phyloP scores from a whole-genome alignment of 2,797 vertebrate genomes.

The Sus cebifrons region DNA sequence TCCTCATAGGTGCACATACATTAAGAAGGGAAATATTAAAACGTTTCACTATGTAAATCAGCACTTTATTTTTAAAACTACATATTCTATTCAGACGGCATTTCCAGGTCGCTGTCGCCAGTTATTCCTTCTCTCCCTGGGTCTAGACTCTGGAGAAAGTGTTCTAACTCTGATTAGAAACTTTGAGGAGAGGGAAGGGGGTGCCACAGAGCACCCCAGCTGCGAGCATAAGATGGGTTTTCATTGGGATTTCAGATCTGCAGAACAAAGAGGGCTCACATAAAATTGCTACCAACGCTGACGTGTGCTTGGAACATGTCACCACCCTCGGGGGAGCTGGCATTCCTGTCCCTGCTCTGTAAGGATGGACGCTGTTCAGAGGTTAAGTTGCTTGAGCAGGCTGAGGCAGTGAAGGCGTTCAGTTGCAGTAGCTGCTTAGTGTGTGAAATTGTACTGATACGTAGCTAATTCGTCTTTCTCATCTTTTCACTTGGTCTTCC shows the following conservation, averaged over 20 bases:
- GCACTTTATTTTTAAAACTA: background rate
- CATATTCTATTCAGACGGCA: background rate
- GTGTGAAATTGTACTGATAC: background rate
- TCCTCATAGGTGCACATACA: background rate
- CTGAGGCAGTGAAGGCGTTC: background rate
- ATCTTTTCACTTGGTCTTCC: background rate
- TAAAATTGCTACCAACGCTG: fast-evolving
- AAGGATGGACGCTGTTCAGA: background rate
- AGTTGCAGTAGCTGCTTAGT: background rate
- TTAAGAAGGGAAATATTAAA: background rate
- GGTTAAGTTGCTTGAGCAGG: background rate
- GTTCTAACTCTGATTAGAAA: background rate
- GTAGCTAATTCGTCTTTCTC: background rate
- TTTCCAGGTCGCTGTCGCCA: background rate
- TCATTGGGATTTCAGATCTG: background rate
- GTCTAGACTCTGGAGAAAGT: background rate
- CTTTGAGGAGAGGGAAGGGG: background rate
- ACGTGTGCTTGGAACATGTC: fast-evolving
- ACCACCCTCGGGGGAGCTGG: background rate
- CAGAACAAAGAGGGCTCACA: background rate
- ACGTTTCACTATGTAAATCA: too few relatives aligned
- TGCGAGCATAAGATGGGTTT: background rate
- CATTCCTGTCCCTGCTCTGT: background rate
- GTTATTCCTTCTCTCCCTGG: background rate
- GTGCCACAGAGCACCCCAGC: background rate